A percentile compares a stretch with the other conserved stretches of the same genome.
Conservation (phyloP, 1,140 invertebrate genomes). For the Drosophila asahinai region DNA sequence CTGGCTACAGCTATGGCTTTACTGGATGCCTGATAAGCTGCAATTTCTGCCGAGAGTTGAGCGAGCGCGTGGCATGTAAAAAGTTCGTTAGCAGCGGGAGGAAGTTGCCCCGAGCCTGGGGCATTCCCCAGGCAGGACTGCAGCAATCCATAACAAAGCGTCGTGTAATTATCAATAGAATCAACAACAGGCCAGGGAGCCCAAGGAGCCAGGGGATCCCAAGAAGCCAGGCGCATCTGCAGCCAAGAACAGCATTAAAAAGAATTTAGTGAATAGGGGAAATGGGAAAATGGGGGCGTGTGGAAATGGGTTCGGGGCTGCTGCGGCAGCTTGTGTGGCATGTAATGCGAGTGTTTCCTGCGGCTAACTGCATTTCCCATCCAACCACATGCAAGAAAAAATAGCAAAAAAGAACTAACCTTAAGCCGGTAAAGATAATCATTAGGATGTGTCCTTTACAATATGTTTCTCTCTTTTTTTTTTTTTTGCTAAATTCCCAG, state of each 20-base stretch:
- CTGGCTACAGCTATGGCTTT: conserved; percentile 6
- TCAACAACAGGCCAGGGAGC: conserved; percentile 58
- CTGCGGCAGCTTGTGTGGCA: conserved; percentile 36
- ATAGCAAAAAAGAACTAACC: conserved; percentile 2
- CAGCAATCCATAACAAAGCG: conserved; percentile 74
- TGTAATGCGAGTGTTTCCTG: conserved; percentile 45
- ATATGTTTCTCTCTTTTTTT: background rate
- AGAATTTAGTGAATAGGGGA: conserved; percentile 38
- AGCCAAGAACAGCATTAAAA: conserved; percentile 64
- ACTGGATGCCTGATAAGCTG: conserved; percentile 68
- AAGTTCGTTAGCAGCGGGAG: conserved; percentile 52
- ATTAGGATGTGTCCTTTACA: conserved; percentile 24
- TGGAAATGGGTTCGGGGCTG: conserved; percentile 5
- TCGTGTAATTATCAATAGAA: conserved; percentile 78
- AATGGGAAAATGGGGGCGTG: background rate
- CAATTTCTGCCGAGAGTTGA: conserved; percentile 66
- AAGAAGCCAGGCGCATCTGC: conserved; percentile 36
- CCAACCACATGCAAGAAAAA: background rate
- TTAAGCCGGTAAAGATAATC: conserved; percentile 29
- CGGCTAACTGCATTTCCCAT: conserved; percentile 27
- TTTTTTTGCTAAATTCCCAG: conserved; percentile 85
- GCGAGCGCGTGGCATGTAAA: conserved; percentile 59
- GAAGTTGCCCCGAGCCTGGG: conserved; percentile 19
- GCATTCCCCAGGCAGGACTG: conserved; percentile 10
- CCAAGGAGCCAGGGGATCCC: conserved; percentile 19